Base-by-base conservation (phyloP, 1,140 invertebrate genomes). In the Forficula auricularia region DNA sequence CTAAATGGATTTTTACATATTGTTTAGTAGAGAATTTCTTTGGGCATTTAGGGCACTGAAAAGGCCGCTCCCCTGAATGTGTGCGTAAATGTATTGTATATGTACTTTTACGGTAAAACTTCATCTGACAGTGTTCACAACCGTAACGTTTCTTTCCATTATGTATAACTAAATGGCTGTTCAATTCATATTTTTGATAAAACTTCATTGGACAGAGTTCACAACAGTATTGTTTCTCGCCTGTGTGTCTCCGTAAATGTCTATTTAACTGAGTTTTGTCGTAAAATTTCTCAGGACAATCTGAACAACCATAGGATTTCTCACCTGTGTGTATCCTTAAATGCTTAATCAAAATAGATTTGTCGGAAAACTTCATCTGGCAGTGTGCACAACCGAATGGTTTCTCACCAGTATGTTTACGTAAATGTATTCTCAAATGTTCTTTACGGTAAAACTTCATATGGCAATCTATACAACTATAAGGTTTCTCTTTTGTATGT, bases 171-270 rank as follows among this genome's bases (percentile, higher is more conserved):
- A 15, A 42, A 35, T 50, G 48, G 12, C 19, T 19, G 19, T 19
- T 35, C 6, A 50, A 36, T 22, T 47, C 40, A 6, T 14, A 19
- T 2, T 16, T 19, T 36, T 40, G 38, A 16, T 33, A 22, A 35
- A 52, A 52, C 22, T 38, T 34, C 35, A 39, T 45, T 8, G 40
- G 44, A 34, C 52, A 53, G 2, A 31, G 39, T 12, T 45, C 41
- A 31, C 52, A 53, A 7, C 15, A 10, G 14, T n/a, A 36, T 7
- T 10, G 34, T 36, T 36, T 36, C 34, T 9, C 7, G 7, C 34
- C 34, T 7, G 34, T 36, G 14, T 36, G 34, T 6, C 9, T 38
- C 16, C 14, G 14, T 12, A 16, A 9, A 19, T 38, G 37, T 31
- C 19, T 20, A 7, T 12, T 20, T 4, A 40, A 30, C 18, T 27